Evolutionary conservation across 2,113 vertebrate species (phyloP), one percentile per base, ranked within the genome.

Genomic region (Riparia riparia): DNA sequence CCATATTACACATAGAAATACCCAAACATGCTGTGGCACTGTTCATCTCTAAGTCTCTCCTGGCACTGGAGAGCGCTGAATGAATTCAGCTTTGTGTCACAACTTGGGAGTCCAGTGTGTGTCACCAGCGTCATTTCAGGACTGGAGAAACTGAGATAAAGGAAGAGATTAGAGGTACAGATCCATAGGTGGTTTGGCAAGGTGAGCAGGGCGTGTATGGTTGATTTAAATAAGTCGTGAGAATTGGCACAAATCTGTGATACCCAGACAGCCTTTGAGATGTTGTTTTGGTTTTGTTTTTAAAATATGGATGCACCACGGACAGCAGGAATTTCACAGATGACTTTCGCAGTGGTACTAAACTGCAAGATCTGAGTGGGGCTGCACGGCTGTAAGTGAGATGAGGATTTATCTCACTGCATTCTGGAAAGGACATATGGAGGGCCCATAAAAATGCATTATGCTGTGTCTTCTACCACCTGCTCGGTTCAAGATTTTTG

Each of bases 401-500:
- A 54, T 51, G 58, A 81, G 44, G 60, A 89, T 91, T 95, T 86
- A 60, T 80, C 63, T 96, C 37, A 9, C 39, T 60, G 54, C 25
- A 28, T 87, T 56, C 74, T 61, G 74, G 87, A n/a, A 37, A 88
- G 73, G 56, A 66, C 32, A 68, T 64, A 39, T 68, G 56, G 84
- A 87, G 56, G 39, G 50, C 44, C 81, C n/a, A 32, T 94, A 90
- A 96, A 89, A 82, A 84, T 79, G 74, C 28, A 77, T 85, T 96
- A 83, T 84, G 82, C 72, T 94, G 78, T 91, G 57, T 80, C 66
- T 96, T 58, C 53, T 39, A 56, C 63, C 80, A 93, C 72, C 85
- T 71, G 63, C 71, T 79, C n/a, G 7, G 50, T 91, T 78, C 66
- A 49, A 60, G 63, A 63, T 73, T 42, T 42, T 68, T 72, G 34